Conservation (phyloP, 2,113 vertebrate species). For the Chaetorhynchus papuensis region DNA sequence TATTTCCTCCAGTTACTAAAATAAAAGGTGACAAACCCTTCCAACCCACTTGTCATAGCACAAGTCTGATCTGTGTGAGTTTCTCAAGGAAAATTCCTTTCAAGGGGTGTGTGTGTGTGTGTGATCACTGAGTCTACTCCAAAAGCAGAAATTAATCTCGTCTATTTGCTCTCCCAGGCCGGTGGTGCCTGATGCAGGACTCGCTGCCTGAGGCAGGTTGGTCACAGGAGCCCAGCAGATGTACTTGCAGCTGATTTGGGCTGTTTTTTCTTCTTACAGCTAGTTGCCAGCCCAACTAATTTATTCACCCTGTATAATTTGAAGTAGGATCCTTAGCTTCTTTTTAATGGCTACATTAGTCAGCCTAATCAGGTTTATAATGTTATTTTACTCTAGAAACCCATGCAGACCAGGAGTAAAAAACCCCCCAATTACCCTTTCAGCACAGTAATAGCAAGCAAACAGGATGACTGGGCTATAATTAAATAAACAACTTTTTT, state of each 20-base stretch:
- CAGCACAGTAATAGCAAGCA: background rate
- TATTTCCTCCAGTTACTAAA: background rate
- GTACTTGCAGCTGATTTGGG: background rate
- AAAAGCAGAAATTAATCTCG: background rate
- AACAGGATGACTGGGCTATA: background rate
- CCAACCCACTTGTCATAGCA: background rate
- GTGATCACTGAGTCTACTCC: background rate
- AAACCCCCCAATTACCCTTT: background rate
- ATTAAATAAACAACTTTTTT: background rate
- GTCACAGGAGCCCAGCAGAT: background rate
- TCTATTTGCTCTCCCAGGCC: background rate
- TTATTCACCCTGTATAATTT: background rate
- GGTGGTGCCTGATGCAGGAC: background rate
- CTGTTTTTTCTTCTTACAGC: background rate
- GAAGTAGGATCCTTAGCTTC: background rate
- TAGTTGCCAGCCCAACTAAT: background rate
- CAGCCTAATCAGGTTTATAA: background rate
- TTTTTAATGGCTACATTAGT: background rate
- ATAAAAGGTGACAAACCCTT: background rate
- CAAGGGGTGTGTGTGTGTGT: background rate
- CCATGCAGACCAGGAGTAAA: background rate
- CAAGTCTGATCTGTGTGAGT: background rate
- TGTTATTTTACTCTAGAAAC: background rate
- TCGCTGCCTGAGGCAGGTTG: background rate
- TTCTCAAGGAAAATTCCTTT: background rate